A percentile compares a stretch with the other conserved stretches of the same genome.
Evolutionary conservation across 2,113 vertebrate species (phyloP).

Genomic region (Cricetomys ansorgei): DNA sequence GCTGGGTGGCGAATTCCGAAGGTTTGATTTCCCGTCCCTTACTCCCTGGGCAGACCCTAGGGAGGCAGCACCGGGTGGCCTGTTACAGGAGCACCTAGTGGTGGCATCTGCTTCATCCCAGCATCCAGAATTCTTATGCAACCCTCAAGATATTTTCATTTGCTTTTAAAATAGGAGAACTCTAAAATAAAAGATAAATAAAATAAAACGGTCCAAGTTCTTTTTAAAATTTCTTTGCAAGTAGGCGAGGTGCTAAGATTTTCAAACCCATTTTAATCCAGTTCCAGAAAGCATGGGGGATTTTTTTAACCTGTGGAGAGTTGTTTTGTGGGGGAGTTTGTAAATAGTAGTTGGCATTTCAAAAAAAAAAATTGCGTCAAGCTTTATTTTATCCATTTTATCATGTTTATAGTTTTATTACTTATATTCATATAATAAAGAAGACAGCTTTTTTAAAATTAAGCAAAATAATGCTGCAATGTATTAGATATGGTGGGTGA

Average conservation of each 20-base stretch:
- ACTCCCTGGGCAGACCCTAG: background rate
- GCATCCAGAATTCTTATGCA: background rate
- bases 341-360: background rate
- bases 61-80: background rate
- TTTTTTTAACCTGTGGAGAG: background rate
- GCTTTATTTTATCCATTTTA: conserved; percentile 1
- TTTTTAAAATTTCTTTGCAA: conserved; percentile 59
- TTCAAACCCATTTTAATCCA: conserved; percentile 54
- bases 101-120: background rate
- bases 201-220: conserved; percentile 41
- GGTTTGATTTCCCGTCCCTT: background rate
- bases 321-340: background rate
- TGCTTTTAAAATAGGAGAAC: conserved; percentile 69
- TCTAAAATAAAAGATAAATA: conserved; percentile 34
- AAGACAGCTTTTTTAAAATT: background rate
- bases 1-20: background rate
- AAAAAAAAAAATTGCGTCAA: background rate
- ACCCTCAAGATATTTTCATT: conserved; percentile 45
- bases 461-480: background rate
- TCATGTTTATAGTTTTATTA: background rate
- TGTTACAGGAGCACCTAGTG: too few relatives aligned
- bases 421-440: background rate
- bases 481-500: background rate
- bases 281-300: conserved; percentile 9
- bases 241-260: conserved; percentile 62